phyloP scores from a whole-genome alignment of 2,888 invertebrate species.

The Drosophila histrio region DNA sequence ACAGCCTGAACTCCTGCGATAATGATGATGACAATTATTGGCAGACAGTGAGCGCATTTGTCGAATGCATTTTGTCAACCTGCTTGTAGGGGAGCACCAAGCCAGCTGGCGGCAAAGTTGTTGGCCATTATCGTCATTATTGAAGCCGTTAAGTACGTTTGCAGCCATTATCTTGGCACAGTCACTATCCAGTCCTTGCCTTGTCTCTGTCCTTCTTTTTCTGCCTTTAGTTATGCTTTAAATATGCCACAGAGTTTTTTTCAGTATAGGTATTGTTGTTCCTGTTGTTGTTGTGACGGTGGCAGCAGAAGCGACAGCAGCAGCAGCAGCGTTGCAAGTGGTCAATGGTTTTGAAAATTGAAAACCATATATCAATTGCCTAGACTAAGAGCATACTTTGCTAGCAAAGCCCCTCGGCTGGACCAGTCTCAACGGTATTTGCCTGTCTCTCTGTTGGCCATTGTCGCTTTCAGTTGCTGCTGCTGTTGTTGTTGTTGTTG shows the following conservation, averaged over 20 bases:
- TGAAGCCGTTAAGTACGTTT: conserved; percentile 78
- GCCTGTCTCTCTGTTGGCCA: conserved; percentile 23
- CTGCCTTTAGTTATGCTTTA: conserved; percentile 57
- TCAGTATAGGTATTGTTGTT: conserved; percentile 29
- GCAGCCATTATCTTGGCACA: conserved; percentile 59
- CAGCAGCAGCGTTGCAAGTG: conserved; percentile 40
- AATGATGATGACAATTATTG: conserved; percentile 68
- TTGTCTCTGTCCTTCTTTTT: neutral
- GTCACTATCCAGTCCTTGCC: neutral
- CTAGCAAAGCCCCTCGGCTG: conserved; percentile 1
- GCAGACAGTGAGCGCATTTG: conserved; percentile 43
- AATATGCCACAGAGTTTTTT: conserved; percentile 52
- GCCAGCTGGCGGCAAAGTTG: neutral
- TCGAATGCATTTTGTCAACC: conserved; percentile 70
- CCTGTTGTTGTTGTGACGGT: conserved; percentile 2
- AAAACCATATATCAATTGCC: conserved; percentile 82
- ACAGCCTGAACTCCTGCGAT: conserved; percentile 9
- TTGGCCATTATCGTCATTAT: conserved; percentile 79
- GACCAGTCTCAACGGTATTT: conserved; percentile 1
- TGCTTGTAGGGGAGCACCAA: conserved; percentile 29
- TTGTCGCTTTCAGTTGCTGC: conserved; percentile 33
- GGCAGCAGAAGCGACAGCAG: conserved; percentile 12
- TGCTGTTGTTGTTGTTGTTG: conserved; percentile 22
- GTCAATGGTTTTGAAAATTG: conserved; percentile 78
- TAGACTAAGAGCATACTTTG: conserved; percentile 69